Evolutionary conservation across 2,113 vertebrate species (phyloP).

Genomic region (Melanerpes formicivorus): DNA sequence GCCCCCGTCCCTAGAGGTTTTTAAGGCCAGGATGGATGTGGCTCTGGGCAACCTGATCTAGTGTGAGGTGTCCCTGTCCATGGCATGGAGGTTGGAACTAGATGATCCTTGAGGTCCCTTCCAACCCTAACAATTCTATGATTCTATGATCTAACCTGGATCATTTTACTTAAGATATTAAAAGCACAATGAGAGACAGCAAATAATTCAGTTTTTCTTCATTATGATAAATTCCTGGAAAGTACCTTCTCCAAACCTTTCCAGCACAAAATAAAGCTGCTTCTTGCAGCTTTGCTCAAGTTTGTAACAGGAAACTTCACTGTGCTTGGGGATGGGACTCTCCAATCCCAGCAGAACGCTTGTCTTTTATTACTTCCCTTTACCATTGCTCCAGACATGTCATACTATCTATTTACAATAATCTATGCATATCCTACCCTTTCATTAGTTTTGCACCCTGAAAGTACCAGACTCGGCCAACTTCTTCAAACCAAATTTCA

Average conservation of each 20-base stretch:
- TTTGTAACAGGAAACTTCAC: not conserved
- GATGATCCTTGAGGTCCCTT: too few relatives aligned
- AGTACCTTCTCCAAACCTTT: not conserved
- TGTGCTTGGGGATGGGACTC: not conserved
- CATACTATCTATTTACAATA: not conserved
- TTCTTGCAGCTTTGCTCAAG: not conserved
- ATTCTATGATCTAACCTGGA: not conserved
- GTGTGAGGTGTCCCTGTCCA: too few relatives aligned
- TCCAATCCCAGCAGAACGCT: not conserved
- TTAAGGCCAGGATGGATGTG: too few relatives aligned
- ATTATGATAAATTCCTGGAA: not conserved
- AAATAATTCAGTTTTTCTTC: not conserved
- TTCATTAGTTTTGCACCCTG: not conserved
- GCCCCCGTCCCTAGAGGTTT: too few relatives aligned
- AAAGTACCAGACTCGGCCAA: not conserved
- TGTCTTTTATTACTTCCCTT: not conserved
- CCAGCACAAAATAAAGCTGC: not conserved
- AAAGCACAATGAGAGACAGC: not conserved
- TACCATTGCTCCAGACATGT: not conserved
- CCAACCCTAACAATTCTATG: too few relatives aligned
- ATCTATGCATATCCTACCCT: not conserved
- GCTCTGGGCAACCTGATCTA: too few relatives aligned
- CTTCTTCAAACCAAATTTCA: not conserved
- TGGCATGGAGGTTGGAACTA: too few relatives aligned
- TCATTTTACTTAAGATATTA: not conserved